Conservation (phyloP, 2,888 invertebrate species). For the Thera britannica region DNA sequence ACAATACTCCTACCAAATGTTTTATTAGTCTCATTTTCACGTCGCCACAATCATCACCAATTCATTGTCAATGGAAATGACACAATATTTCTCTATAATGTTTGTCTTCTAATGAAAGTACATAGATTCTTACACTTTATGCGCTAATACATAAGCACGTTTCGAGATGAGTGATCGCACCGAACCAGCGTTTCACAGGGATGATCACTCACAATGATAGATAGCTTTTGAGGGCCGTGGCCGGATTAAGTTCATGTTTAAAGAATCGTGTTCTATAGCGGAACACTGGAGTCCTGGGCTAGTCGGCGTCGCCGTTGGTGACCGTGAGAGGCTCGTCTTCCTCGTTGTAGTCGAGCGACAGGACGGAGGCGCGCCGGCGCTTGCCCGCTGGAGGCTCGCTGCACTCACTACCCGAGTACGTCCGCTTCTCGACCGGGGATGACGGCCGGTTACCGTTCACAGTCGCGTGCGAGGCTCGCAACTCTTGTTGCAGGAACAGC, state of each 20-base stretch:
- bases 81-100: constrained; percentile 64
- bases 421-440: constrained; percentile 71
- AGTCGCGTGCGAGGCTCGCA: constrained; percentile 88
- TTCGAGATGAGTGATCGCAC: constrained; percentile 59
- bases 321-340: constrained; percentile 89
- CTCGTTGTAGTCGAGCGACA: constrained; percentile 90
- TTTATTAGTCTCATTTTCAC: constrained; percentile 70
- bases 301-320: constrained; percentile 87
- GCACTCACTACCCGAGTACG: constrained; percentile 74
- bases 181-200: constrained; percentile 57
- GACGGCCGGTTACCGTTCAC: constrained; percentile 69
- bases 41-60: constrained; percentile 77
- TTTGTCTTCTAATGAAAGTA: constrained; percentile 79
- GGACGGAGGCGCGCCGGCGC: constrained; percentile 88
- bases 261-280: constrained; percentile 59
- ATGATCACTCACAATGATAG: constrained; percentile 65
- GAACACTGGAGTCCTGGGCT: constrained; percentile 66
- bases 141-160: constrained; percentile 67
- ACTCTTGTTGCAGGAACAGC: constrained; percentile 95
- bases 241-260: constrained; percentile 57
- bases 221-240: constrained; percentile 52
- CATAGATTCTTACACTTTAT: constrained; percentile 72
- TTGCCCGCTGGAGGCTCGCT: constrained; percentile 85
- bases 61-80: constrained; percentile 73
- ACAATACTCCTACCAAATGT: constrained; percentile 71